Conservation (phyloP, 2,113 vertebrate species). For the Leucosticte australis region DNA sequence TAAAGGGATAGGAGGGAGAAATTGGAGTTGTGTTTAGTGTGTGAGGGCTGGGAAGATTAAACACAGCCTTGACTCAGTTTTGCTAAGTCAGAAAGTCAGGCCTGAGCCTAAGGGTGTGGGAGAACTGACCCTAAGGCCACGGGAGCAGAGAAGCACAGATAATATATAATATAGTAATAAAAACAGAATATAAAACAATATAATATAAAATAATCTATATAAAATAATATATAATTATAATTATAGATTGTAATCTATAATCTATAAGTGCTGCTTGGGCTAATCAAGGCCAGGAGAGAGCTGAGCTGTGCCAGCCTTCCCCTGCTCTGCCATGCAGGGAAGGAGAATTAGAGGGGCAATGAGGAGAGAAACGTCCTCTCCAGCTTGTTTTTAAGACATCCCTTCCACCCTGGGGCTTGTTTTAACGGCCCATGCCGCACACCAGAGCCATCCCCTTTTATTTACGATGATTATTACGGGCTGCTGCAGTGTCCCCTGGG, state of each 20-base stretch:
- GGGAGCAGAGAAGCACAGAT: background rate
- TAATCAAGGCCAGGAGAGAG: background rate
- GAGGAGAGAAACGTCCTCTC: slow-evolving; percentile 43
- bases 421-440: slow-evolving; percentile 27
- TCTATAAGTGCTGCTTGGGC: background rate
- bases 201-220: background rate
- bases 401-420: slow-evolving; percentile 46
- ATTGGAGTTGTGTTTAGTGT: fast-evolving
- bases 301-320: background rate
- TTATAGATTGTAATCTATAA: background rate
- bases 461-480: slow-evolving; percentile 55
- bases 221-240: background rate
- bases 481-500: slow-evolving; percentile 37
- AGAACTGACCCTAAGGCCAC: background rate
- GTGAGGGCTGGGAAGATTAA: background rate
- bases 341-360: slow-evolving; percentile 51
- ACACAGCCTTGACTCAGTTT: background rate
- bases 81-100: background rate
- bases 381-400: slow-evolving; percentile 55
- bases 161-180: background rate
- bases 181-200: too few species aligned
- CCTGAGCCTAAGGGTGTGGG: background rate
- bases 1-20: background rate
- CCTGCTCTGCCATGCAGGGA: background rate
- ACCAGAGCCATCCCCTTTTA: slow-evolving; percentile 50